Conservation (phyloP, 2,113 vertebrate species). For the Oostethus manadensis region DNA sequence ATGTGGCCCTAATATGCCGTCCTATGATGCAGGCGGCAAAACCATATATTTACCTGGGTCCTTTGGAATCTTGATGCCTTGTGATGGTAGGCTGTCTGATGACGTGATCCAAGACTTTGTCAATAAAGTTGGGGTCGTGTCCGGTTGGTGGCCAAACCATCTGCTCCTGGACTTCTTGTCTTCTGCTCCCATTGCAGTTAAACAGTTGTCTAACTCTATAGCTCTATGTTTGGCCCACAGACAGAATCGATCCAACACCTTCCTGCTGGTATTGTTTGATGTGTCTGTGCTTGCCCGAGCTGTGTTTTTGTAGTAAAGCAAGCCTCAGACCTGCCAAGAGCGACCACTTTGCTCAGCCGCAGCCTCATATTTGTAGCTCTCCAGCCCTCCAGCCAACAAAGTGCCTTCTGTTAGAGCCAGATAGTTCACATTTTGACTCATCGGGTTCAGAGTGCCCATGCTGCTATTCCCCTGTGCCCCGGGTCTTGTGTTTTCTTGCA, state of each 20-base stretch:
- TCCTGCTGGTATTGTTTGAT: slow-evolving; percentile 7
- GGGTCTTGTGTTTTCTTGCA: background rate
- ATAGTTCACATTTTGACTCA: slow-evolving; percentile 11
- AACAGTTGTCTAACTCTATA: background rate
- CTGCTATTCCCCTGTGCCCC: slow-evolving; percentile 1
- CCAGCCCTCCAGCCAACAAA: slow-evolving; percentile 4
- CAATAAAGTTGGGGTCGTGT: background rate
- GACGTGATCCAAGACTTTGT: background rate
- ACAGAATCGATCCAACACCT: slow-evolving; percentile 4
- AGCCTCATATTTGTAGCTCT: slow-evolving; percentile 2
- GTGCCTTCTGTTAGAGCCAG: slow-evolving; percentile 7
- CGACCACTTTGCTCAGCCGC: background rate
- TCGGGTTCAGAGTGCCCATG: slow-evolving; percentile 3
- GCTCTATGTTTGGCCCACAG: background rate
- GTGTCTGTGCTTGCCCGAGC: background rate
- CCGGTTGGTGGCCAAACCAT: slow-evolving; percentile 2
- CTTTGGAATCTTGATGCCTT: background rate
- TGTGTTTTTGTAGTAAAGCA: background rate
- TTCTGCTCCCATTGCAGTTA: background rate
- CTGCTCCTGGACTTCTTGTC: slow-evolving; percentile 4
- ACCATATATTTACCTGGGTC: background rate
- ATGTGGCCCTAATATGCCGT: too few relatives aligned
- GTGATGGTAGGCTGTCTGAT: background rate
- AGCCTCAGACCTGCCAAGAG: slow-evolving; percentile 3
- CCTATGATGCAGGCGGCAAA: background rate